These are phyloP conservation scores for Limnephilus rhombicus DNA, from an alignment of 2,888 invertebrate genomes.

Conservation along the genomic window DNA sequence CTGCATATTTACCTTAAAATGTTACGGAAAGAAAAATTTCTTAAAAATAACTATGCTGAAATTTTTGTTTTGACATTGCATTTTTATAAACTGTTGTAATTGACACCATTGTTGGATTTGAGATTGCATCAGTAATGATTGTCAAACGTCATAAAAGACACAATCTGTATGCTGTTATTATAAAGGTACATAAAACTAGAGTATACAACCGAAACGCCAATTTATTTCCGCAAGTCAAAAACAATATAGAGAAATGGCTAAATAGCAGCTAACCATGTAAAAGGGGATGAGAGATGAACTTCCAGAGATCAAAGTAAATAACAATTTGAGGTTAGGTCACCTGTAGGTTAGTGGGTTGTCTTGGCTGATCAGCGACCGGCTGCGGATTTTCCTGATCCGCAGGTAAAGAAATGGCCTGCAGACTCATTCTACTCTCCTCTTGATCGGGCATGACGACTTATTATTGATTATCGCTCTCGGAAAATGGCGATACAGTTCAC, in stretches of 20 bases:
- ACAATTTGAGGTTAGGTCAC: constrained; percentile 67
- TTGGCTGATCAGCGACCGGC: constrained; percentile 69
- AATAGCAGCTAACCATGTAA: not conserved
- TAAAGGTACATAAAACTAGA: not conserved
- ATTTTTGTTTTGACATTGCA: too few species aligned
- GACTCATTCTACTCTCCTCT: constrained; percentile 68
- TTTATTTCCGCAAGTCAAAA: not conserved
- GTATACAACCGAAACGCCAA: too few species aligned
- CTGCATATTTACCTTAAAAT: too few species aligned
- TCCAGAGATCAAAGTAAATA: not conserved
- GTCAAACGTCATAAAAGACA: too few species aligned
- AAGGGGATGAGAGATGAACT: not conserved
- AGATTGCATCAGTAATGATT: too few species aligned
- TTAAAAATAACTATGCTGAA: too few species aligned
- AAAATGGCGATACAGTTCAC: constrained; percentile 29
- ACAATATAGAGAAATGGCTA: not conserved
- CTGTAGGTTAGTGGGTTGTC: constrained; percentile 74
- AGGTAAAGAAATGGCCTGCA: constrained; percentile 70
- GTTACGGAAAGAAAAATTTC: too few species aligned
- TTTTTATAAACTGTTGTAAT: too few species aligned
- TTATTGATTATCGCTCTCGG: not conserved
- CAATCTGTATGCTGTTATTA: not conserved
- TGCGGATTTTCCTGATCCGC: constrained; percentile 67
- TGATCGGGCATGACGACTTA: constrained; percentile 29
- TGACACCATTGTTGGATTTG: too few species aligned